Base-by-base conservation (phyloP, 2,888 invertebrate species). In the Drosophila rubida region DNA sequence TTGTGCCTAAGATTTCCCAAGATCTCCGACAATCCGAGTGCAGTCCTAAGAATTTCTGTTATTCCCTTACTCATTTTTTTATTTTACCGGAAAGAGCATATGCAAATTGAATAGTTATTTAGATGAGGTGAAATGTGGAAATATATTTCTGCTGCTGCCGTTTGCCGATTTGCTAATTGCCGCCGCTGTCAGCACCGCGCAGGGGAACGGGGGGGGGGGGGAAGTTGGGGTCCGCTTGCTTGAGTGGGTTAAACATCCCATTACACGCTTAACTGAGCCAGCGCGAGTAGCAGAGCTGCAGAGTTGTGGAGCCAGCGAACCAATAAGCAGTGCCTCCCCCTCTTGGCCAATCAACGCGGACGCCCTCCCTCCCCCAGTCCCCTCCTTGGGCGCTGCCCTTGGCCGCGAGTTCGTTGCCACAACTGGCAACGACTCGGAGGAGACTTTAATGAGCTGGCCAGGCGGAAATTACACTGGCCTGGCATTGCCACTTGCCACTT, bases 251-350 rank as follows among this genome's bases (percentile, higher is more conserved):
- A 22, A 16, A 81, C 76, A 87, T 87, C 88, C 80, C 41, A 83
- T 88, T 88, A 82, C 80, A 82, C 81, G 81, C 88, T 88, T 83
- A 88, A 88, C 88, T 86, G 88, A 83, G 50, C 68, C 53, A 59
- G 8, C 49, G 35, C 23, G 25, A 25, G 61, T n/a, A 32, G 32
- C 11, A 27, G 9, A 27, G 19, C 19, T 19, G 19, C 19, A 1
- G 3, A 19, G 19, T 3, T 19, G 19, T 1, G 3, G 48, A 71
- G 64, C 64, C 80, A 83, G 68, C 78, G 70, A 75, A 78, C 82
- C 83, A 73, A 64, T 63, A 82, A 85, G 66, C 71, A 64, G 62
- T 32, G 23, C 14, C 9, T 4, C 39, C 25, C 39, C 19, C 25
- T 22, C 25, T 8, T 13, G 14, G 11, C 32, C 27, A 42, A 19